Conservation (phyloP, 2,888 invertebrate genomes). For the Noctua pronuba region DNA sequence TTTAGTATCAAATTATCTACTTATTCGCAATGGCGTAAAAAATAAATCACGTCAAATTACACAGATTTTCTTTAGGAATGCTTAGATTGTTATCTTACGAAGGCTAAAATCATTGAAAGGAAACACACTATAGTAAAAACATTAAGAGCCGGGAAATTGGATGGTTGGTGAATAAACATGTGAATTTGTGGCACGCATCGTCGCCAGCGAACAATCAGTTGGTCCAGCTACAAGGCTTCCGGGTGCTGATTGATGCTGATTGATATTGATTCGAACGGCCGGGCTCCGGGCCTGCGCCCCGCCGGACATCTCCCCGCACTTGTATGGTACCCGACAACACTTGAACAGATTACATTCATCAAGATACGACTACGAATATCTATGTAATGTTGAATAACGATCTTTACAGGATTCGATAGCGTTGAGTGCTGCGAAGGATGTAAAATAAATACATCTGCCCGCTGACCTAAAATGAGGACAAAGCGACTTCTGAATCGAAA, state of each 20-base stretch:
- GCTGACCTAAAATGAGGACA: slow-evolving; percentile 23
- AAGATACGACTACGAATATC: slow-evolving; percentile 22
- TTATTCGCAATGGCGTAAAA: neutral
- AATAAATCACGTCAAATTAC: neutral
- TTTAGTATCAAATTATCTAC: neutral
- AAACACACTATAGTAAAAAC: slow-evolving; percentile 34
- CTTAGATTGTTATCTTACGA: neutral
- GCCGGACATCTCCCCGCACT: slow-evolving; percentile 71
- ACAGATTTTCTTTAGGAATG: neutral
- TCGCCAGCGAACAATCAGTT: slow-evolving; percentile 78
- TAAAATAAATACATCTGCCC: neutral
- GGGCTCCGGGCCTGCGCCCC: slow-evolving; percentile 59
- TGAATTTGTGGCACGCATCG: slow-evolving; percentile 58
- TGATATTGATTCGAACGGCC: slow-evolving; percentile 82
- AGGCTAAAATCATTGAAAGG: slow-evolving; percentile 17
- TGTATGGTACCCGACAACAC: slow-evolving; percentile 69
- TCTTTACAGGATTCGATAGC: neutral
- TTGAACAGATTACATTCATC: slow-evolving; percentile 47
- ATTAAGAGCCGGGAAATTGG: slow-evolving; percentile 26
- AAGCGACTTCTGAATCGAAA: slow-evolving; percentile 18
- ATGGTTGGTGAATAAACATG: slow-evolving; percentile 52
- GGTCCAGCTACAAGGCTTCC: slow-evolving; percentile 84
- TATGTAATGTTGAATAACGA: slow-evolving; percentile 1
- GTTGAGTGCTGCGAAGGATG: neutral
- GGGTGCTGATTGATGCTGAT: slow-evolving; percentile 86